phyloP scores from a whole-genome alignment of 2,113 vertebrate species.

The Nothobranchius furzeri region DNA sequence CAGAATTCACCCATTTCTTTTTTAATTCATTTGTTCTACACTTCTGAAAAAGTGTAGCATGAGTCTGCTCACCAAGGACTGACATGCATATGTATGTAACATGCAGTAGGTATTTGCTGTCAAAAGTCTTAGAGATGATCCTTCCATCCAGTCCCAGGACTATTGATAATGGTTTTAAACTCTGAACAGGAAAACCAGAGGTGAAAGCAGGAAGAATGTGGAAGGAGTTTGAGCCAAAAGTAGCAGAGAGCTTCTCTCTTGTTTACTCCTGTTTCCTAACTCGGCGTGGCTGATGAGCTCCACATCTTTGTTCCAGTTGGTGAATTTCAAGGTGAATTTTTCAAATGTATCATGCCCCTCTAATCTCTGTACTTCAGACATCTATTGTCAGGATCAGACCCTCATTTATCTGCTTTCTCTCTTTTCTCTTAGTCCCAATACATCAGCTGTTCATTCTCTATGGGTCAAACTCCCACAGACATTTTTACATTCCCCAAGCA shows the following conservation, averaged over 20 bases:
- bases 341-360: conserved; percentile 38
- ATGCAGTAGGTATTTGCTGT: conserved; percentile 20
- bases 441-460: conserved; percentile 54
- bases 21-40: no score
- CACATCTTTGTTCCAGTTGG: conserved; percentile 29
- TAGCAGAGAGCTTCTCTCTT: conserved; percentile 4
- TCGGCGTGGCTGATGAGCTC: conserved; percentile 14
- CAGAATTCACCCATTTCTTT: no score
- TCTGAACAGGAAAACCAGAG: conserved; percentile 26
- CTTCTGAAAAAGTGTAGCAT: not conserved
- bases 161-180: conserved; percentile 22
- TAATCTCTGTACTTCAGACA: conserved; percentile 39
- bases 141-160: conserved; percentile 29
- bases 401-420: conserved; percentile 35
- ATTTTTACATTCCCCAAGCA: conserved; percentile 39
- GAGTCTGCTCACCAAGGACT: not conserved
- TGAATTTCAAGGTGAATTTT: conserved; percentile 37
- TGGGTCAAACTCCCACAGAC: conserved; percentile 38
- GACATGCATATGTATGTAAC: not conserved
- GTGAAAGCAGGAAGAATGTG: conserved; percentile 54
- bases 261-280: conserved; percentile 1
- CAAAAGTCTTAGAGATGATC: conserved; percentile 11
- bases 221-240: not conserved
- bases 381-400: conserved; percentile 43
- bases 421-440: conserved; percentile 40